Conservation (phyloP, 2,888 invertebrate genomes). For the Morpho achilles region DNA sequence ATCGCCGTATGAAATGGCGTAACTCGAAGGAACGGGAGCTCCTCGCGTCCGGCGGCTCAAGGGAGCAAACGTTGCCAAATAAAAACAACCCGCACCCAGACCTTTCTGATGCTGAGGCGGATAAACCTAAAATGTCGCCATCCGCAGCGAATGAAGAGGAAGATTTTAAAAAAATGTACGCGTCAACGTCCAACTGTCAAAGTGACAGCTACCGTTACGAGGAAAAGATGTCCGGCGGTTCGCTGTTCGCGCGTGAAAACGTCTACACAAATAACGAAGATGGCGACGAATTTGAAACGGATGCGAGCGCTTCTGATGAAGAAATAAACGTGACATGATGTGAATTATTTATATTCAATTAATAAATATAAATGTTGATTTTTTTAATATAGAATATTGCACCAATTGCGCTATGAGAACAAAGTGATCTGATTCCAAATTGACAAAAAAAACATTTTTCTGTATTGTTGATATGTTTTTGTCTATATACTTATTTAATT, state of each 20-base stretch:
- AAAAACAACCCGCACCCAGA: conserved; percentile 98
- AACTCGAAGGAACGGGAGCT: conserved; percentile 98
- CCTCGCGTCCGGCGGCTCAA: conserved; percentile 93
- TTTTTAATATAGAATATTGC: not conserved
- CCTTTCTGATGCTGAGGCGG: conserved; percentile 92
- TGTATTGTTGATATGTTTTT: too few species aligned
- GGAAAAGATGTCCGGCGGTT: conserved; percentile 55
- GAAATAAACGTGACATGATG: conserved; percentile 94
- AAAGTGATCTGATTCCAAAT: too few species aligned
- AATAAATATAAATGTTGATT: not conserved
- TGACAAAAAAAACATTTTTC: too few species aligned
- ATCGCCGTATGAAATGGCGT: conserved; percentile 99
- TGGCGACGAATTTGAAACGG: conserved; percentile 70
- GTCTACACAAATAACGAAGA: conserved; percentile 57
- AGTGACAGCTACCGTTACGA: conserved; percentile 54
- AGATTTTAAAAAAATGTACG: conserved; percentile 53
- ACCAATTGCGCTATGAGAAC: too few species aligned
- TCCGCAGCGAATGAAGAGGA: conserved; percentile 65
- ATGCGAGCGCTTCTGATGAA: conserved; percentile 86
- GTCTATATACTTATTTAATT: too few species aligned
- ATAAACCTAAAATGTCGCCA: conserved; percentile 84
- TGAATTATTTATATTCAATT: conserved; percentile 29
- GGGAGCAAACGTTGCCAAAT: conserved; percentile 97
- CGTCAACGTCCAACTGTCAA: conserved; percentile 52
- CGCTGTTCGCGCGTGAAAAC: conserved; percentile 50